Base-by-base conservation (phyloP, 2,113 vertebrate species). In the Rallus limicola region DNA sequence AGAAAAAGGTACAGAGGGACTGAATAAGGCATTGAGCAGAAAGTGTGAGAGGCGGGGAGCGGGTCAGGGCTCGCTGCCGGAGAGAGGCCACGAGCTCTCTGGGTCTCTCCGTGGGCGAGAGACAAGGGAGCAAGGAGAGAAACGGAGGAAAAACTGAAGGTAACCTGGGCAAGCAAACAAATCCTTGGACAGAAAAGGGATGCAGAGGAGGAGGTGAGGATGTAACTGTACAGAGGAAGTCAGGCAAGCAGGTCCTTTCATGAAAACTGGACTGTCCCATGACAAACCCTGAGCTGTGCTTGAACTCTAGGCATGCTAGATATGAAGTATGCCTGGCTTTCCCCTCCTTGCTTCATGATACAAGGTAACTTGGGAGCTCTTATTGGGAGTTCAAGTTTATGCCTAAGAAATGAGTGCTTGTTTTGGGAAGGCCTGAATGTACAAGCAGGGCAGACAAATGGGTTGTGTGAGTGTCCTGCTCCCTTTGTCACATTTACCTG, bases 101-200 rank as follows among this genome's bases (percentile, higher is more conserved):
- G 1, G 46, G 18, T 31, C 55, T 52, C 56, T 59, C 52, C 0
- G 0, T 55, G 82, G 70, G 52, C 0, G 4, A 86, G 59, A 63
- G 77, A 52, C 40, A 23, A 65, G 59, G 78, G 29, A 79, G 34
- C 12, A 19, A 48, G 38, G 70, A 53, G 18, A 20, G 59, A 34
- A 82, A 38, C 31, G 55, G 34, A 55, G 81, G 18, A 18, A 24
- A 65, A 38, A 12, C 25, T 14, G 33, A 48, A 5, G 10, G 40
- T 78, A 50, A 78, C 29, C 44, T 20, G 33, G 48, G 16, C 15
- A 38, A 76, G 26, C 60, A 70, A 42, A 31, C 34, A 19, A 85
- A 36, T 29, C 48, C 16, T 62, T 16, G 63, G 63, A 14, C 6
- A 16, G 64, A 26, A 62, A 3, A 0, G 11, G 16, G 15, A 10